phyloP scores from a whole-genome alignment of 1,140 invertebrate species.

The Triops longicaudatus region DNA sequence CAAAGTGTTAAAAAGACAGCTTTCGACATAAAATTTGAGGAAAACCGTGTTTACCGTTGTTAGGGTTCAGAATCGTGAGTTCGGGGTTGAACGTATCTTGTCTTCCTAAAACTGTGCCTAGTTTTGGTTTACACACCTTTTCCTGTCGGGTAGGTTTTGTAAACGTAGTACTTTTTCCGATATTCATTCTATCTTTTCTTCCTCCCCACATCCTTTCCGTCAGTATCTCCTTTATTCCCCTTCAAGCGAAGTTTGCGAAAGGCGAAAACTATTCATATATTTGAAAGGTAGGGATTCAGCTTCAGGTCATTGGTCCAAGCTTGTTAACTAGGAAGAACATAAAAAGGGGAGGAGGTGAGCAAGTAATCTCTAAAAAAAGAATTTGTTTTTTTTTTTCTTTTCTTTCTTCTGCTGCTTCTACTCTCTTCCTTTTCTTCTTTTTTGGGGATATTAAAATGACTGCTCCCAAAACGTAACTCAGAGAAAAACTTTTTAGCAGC shows the following conservation, averaged over 20 bases:
- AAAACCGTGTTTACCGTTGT: too few species aligned
- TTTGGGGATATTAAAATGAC: neutral
- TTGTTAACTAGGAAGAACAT: slow-evolving; percentile 1
- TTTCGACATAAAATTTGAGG: too few species aligned
- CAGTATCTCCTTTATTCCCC: neutral
- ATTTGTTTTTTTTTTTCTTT: too few species aligned
- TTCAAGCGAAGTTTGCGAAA: neutral
- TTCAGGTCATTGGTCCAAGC: slow-evolving; percentile 1
- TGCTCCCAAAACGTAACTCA: neutral
- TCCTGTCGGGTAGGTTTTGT: neutral
- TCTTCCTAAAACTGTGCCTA: neutral
- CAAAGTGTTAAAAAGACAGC: too few species aligned
- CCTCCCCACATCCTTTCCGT: neutral
- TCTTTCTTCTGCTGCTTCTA: too few species aligned
- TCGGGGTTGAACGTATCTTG: too few species aligned
- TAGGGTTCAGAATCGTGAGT: too few species aligned
- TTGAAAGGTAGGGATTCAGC: neutral
- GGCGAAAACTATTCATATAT: neutral
- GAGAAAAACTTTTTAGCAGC: neutral
- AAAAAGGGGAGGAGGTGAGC: neutral
- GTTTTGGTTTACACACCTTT: neutral
- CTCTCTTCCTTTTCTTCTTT: neutral
- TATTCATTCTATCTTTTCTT: neutral
- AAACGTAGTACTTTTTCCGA: too few species aligned
- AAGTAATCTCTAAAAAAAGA: neutral